phyloP scores from a whole-genome alignment of 2,113 vertebrate genomes.

The Ophthalmolycus amberensis region DNA sequence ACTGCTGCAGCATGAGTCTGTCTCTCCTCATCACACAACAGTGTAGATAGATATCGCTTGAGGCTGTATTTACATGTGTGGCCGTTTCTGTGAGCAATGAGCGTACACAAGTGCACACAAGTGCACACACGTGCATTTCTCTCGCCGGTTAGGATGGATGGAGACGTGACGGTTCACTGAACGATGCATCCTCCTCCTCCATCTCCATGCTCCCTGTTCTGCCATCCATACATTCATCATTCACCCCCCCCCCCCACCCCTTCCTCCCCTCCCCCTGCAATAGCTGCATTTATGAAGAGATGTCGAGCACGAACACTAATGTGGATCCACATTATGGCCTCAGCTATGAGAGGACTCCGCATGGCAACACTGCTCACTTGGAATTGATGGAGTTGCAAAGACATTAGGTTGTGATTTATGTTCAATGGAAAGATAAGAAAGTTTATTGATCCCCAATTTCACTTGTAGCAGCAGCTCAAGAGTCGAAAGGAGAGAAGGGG shows the following conservation, averaged over 20 bases:
- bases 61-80: conserved; percentile 23
- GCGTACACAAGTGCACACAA: not conserved
- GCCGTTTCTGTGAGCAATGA: conserved; percentile 28
- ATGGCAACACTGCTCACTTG: conserved; percentile 41
- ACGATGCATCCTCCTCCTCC: conserved; percentile 27
- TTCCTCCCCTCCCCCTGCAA: conserved; percentile 1
- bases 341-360: conserved; percentile 50
- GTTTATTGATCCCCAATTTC: too few relatives aligned
- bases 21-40: conserved; percentile 8
- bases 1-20: conserved; percentile 5
- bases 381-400: conserved; percentile 44
- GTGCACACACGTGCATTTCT: not conserved
- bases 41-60: conserved; percentile 1
- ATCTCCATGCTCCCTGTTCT: conserved; percentile 33
- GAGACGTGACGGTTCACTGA: conserved; percentile 39
- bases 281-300: conserved; percentile 65
- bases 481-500: too few relatives aligned
- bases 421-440: too few relatives aligned
- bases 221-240: conserved; percentile 49
- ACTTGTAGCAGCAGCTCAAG: too few relatives aligned
- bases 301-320: conserved; percentile 50
- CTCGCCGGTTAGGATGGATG: conserved; percentile 31
- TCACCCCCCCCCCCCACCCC: not conserved
- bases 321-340: conserved; percentile 47
- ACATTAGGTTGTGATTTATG: not conserved